Conservation (phyloP, 2,797 vertebrate species). For the Hoplostethus atlanticus region DNA sequence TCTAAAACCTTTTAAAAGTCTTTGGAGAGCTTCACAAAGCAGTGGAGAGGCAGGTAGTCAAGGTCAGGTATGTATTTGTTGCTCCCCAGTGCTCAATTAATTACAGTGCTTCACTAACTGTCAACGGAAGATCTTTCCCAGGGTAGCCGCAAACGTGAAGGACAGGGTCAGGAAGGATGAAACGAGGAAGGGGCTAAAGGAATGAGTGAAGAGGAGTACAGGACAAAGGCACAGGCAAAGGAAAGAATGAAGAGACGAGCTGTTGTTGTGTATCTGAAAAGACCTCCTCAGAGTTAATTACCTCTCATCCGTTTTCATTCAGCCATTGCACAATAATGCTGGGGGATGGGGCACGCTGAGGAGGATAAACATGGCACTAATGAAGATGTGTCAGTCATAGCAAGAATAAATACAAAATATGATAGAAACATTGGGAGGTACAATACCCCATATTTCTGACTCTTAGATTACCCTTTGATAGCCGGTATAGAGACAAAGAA, state of each 20-base stretch:
- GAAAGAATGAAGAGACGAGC: conserved; percentile 48
- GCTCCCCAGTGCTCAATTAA: conserved; percentile 64
- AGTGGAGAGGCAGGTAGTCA: conserved; percentile 23
- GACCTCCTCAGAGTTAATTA: conserved; percentile 73
- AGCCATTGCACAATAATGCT: conserved; percentile 44
- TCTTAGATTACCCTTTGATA: too few species aligned
- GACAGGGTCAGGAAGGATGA: conserved; percentile 44
- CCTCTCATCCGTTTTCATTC: conserved; percentile 68
- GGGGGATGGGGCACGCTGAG: conserved; percentile 28
- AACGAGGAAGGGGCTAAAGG: conserved; percentile 35
- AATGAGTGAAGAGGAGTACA: conserved; percentile 42
- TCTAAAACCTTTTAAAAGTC: conserved; percentile 7
- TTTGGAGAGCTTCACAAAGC: conserved; percentile 13
- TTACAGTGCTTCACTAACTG: conserved; percentile 61
- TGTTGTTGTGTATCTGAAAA: conserved; percentile 64
- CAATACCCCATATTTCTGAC: not conserved
- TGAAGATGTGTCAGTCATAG: conserved; percentile 47
- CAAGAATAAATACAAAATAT: conserved; percentile 14
- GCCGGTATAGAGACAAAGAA: not conserved
- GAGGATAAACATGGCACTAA: conserved; percentile 56
- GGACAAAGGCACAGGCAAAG: conserved; percentile 37
- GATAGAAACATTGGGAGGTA: conserved; percentile 24
- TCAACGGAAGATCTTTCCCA: conserved; percentile 45
- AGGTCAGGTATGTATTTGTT: conserved; percentile 70
- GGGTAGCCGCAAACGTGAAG: conserved; percentile 36